Base-by-base conservation (phyloP, 2,797 vertebrate species). In the Galagoides demidoff region DNA sequence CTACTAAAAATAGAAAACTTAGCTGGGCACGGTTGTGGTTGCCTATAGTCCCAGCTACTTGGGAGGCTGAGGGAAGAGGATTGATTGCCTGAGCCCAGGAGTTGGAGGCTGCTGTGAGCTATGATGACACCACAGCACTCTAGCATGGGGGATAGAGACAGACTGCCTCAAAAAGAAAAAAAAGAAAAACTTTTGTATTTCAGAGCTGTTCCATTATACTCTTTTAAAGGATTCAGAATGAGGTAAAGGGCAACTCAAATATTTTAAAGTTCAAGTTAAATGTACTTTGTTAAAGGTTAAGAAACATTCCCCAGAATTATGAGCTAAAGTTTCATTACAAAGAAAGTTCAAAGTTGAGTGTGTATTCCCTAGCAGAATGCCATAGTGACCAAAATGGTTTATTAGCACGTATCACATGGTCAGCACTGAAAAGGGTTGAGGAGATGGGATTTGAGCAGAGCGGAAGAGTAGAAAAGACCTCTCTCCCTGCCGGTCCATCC, bases 251-350 rank as follows among this genome's bases (percentile, higher is more conserved):
- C 25, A 89, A 95, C 79, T 89, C 13, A 27, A 68, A 76, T 89
- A 12, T 64, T 89, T 78, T 61, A 90, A 91, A 91, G 90, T 81
- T 84, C n/a, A 76, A 92, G 57, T 63, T 85, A 90, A 94, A 92
- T 76, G 29, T 39, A 76, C 20, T 83, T 85, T 85, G 77, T 57
- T 95, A 82, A 87, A 71, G 16, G n/a, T 90, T 84, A 73, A 79
- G 43, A 74, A 95, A 95, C 37, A 89, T 74, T 83, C 86, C 31
- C 82, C 89, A 43, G 85, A 87, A 95, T 85, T 55, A 49, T 57
- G 45, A 90, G 83, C 55, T 82, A 89, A 39, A 91, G 49, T 79
- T 92, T 29, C 64, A 82, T 55, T 55, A 63, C 88, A 96, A 95
- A 78, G 74, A 89, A 92, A 90, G 10, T 73, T 61, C 79, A 61